Conservation (phyloP, 2,888 invertebrate genomes). For the Gisinianus flammeolus region DNA sequence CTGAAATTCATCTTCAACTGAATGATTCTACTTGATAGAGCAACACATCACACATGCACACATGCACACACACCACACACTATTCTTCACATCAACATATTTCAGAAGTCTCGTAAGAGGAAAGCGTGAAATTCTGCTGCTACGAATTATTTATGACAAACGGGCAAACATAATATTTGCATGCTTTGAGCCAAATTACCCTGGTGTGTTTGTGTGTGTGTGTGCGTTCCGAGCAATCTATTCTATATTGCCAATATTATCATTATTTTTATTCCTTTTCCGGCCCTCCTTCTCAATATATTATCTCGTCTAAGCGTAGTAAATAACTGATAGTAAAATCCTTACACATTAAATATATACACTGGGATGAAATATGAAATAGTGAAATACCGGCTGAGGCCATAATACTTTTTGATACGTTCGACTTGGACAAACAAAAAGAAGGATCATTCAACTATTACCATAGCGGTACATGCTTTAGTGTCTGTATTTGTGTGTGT, state of each 20-base stretch:
- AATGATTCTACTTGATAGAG: neutral
- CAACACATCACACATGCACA: neutral
- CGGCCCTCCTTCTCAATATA: neutral
- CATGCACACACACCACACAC: neutral
- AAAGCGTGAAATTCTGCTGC: conserved; percentile 14
- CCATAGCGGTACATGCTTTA: too few relatives aligned
- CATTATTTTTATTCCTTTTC: neutral
- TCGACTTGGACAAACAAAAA: too few relatives aligned
- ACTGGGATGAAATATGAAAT: too few relatives aligned
- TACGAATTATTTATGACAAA: conserved; percentile 26
- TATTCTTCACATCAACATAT: neutral
- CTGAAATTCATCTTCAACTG: conserved; percentile 9
- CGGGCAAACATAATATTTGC: conserved; percentile 25
- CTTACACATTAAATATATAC: too few relatives aligned
- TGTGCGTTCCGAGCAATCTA: neutral
- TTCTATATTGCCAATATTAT: conserved; percentile 22
- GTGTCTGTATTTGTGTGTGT: too few relatives aligned
- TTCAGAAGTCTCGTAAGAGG: conserved; percentile 1
- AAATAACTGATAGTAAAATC: too few relatives aligned
- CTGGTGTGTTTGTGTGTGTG: neutral
- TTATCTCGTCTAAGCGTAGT: too few relatives aligned
- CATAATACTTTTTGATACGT: too few relatives aligned
- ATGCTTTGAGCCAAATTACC: conserved; percentile 27
- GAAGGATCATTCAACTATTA: too few relatives aligned
- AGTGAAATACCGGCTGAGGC: too few relatives aligned